Percentiles rank a stretch among this genome's conserved stretches.
Evolutionary conservation across 2,888 invertebrate genomes (phyloP).

Genomic region (Polydrusus cervinus): DNA sequence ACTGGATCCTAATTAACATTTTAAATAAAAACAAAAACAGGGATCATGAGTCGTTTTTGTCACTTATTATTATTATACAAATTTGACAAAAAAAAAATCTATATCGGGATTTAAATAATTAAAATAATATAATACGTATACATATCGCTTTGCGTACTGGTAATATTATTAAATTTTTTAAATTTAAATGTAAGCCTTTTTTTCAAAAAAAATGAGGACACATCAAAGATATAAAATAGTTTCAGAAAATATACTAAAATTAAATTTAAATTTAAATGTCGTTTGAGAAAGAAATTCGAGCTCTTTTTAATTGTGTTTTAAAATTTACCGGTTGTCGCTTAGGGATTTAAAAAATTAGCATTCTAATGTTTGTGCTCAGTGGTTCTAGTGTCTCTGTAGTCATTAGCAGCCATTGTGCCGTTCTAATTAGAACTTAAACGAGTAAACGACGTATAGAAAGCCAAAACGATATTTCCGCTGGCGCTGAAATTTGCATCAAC

Average conservation of each 20-base stretch:
- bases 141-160: too few species aligned
- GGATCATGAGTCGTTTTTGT: too few species aligned
- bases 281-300: background rate
- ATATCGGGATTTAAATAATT: too few species aligned
- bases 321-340: slow-evolving; percentile 16
- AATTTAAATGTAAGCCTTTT: too few species aligned
- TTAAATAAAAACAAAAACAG: too few species aligned
- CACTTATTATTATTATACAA: too few species aligned
- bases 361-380: slow-evolving; percentile 36
- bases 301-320: slow-evolving; percentile 15
- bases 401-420: slow-evolving; percentile 45
- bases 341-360: slow-evolving; percentile 38
- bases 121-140: too few species aligned
- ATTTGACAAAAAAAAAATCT: too few species aligned
- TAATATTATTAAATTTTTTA: too few species aligned
- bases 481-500: slow-evolving; percentile 40
- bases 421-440: slow-evolving; percentile 48
- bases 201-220: too few species aligned
- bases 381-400: slow-evolving; percentile 37
- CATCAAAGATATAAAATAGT: too few species aligned
- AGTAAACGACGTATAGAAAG: slow-evolving; percentile 7
- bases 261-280: background rate
- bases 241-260: background rate
- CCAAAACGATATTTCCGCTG: slow-evolving; percentile 32
- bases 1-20: too few species aligned